These are phyloP conservation scores for Oceanites oceanicus DNA, from an alignment of 2,113 vertebrate genomes.

Conservation along the genomic window DNA sequence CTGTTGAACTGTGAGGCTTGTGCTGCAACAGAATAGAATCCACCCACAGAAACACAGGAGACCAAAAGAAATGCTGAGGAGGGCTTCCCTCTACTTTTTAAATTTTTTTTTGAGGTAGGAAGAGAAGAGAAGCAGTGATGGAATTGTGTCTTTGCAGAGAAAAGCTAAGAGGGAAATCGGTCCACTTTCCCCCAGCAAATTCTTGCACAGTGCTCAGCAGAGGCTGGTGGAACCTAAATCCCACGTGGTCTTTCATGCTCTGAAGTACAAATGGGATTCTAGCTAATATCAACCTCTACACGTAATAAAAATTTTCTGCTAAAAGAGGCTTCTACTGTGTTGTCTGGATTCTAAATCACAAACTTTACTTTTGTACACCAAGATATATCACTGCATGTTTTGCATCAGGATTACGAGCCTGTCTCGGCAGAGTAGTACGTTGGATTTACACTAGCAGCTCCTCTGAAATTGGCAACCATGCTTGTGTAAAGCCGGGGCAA, in stretches of 20 bases:
- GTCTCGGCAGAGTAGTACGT: not conserved
- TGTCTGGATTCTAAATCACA: not conserved
- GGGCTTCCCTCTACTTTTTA: not conserved
- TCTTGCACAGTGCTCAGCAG: not conserved
- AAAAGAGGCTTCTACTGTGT: not conserved
- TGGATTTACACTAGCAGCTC: not conserved
- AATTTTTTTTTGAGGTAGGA: not conserved
- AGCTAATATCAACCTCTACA: not conserved
- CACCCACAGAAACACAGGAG: not conserved
- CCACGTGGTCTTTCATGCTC: accelerated
- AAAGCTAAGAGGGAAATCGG: not conserved
- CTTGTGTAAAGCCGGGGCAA: not conserved
- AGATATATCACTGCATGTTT: not conserved
- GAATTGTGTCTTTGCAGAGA: not conserved
- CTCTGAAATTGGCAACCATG: not conserved
- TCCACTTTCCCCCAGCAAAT: not conserved
- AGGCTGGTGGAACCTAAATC: not conserved
- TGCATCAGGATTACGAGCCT: not conserved
- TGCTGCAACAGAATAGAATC: not conserved
- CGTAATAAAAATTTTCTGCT: not conserved
- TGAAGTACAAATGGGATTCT: not conserved
- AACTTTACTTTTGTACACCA: not conserved
- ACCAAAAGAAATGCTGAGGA: not conserved
- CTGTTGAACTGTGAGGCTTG: not conserved
- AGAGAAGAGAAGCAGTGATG: not conserved